Conservation (phyloP, 1,140 invertebrate species). For the Drosophila rufa region DNA sequence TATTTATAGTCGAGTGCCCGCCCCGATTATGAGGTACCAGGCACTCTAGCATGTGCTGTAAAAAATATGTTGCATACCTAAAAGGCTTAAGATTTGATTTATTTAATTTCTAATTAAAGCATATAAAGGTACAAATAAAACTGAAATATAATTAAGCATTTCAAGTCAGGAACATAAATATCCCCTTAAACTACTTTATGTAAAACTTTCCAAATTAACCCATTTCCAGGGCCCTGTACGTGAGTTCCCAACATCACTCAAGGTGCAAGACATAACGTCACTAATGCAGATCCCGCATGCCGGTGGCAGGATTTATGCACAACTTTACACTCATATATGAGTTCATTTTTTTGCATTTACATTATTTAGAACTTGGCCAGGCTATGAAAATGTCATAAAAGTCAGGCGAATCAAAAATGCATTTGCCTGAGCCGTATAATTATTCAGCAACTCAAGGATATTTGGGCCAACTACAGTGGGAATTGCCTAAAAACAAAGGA, state of each 20-base stretch:
- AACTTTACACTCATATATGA: not conserved
- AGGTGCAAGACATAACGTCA: not conserved
- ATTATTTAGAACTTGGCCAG: constrained; percentile 3
- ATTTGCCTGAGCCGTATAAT: constrained; percentile 3
- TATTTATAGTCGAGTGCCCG: not conserved
- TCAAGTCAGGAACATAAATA: not conserved
- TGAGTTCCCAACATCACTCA: constrained; percentile 32
- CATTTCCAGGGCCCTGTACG: constrained; percentile 1
- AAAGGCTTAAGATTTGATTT: not conserved
- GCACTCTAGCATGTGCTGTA: too few relatives aligned
- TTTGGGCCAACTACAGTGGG: constrained; percentile 23
- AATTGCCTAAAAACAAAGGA: constrained; percentile 1
- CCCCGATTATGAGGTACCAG: not conserved
- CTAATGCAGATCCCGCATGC: constrained; percentile 17
- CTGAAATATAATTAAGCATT: not conserved
- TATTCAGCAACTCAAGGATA: constrained; percentile 30
- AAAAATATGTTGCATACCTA: not conserved
- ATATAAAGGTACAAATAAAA: not conserved
- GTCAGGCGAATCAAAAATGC: constrained; percentile 19
- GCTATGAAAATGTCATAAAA: constrained; percentile 30
- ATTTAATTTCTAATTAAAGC: not conserved
- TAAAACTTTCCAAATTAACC: constrained; percentile 2
- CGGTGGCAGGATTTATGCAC: constrained; percentile 24
- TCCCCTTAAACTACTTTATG: too few relatives aligned
- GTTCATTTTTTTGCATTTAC: constrained; percentile 10